Evolutionary conservation across 1,140 invertebrate species (phyloP).

Genomic region (Trichonephila clavipes): DNA sequence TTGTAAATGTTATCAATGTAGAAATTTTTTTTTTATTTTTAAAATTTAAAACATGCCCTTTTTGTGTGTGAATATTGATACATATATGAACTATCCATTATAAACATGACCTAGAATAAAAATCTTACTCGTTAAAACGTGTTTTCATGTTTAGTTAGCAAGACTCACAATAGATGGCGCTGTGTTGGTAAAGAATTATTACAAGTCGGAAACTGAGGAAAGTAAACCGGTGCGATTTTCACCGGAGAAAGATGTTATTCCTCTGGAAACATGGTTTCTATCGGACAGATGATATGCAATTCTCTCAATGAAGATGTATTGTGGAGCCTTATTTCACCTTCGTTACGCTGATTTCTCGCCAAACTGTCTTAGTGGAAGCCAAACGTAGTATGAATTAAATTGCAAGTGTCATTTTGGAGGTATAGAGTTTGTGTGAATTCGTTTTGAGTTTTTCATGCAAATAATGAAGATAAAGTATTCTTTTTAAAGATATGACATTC

Average conservation of each 20-base stretch:
- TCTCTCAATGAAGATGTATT: not conserved
- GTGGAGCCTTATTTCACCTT: conserved; percentile 11
- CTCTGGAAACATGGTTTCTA: conserved; percentile 26
- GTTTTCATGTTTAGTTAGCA: not conserved
- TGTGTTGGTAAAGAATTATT: not conserved
- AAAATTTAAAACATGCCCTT: too few relatives aligned
- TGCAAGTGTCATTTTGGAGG: not conserved
- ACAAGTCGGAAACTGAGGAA: conserved; percentile 20
- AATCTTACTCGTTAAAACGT: too few relatives aligned
- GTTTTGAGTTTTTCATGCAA: not conserved
- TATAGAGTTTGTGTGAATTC: not conserved
- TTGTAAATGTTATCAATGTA: too few relatives aligned
- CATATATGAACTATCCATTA: too few relatives aligned
- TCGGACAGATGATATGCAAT: conserved; percentile 13
- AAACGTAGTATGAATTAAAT: not conserved
- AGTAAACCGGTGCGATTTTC: conserved; percentile 45
- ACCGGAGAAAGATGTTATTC: not conserved
- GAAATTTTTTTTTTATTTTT: too few relatives aligned
- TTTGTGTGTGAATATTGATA: too few relatives aligned
- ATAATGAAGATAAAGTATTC: not conserved
- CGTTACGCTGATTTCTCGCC: not conserved
- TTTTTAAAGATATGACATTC: conserved; percentile 4
- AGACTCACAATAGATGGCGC: conserved; percentile 21
- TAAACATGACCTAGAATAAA: too few relatives aligned
- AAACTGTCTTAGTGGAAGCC: not conserved